phyloP scores from a whole-genome alignment of 2,797 vertebrate species.

The Notamacropus eugenii region DNA sequence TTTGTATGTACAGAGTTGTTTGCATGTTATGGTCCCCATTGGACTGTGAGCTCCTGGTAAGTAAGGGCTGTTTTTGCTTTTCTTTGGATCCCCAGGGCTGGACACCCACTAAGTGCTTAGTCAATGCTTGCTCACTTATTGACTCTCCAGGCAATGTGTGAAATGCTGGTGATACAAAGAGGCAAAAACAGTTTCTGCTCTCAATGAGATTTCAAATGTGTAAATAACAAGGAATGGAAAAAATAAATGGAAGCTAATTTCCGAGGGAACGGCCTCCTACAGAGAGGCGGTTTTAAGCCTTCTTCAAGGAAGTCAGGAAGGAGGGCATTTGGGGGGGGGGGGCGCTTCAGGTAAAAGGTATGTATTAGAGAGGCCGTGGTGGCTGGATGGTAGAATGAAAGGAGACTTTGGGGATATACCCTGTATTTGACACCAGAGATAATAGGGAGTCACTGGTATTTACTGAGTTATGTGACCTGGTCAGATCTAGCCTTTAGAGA shows the following conservation, averaged over 20 bases:
- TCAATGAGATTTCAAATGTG: too few species aligned
- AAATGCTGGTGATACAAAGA: too few species aligned
- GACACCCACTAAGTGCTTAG: not conserved
- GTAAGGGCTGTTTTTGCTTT: not conserved
- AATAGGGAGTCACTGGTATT: not conserved
- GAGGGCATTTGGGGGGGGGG: not conserved
- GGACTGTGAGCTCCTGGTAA: not conserved
- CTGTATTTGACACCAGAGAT: not conserved
- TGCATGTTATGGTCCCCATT: too few species aligned
- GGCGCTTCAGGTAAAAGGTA: not conserved
- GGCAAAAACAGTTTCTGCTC: too few species aligned
- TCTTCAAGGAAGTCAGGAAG: not conserved
- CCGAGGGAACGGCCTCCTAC: too few species aligned
- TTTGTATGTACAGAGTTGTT: too few species aligned
- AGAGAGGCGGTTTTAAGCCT: not conserved
- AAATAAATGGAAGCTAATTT: not conserved
- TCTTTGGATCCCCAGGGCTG: not conserved
- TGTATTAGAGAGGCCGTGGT: not conserved
- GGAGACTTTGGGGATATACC: not conserved
- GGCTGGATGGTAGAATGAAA: not conserved
- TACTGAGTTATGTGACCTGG: not conserved
- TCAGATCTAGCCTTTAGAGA: not conserved
- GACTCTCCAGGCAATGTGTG: too few species aligned
- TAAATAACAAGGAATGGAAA: not conserved
- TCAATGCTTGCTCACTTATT: too few species aligned